Base-by-base conservation (phyloP, 1,140 invertebrate species). In the Bombus consobrinus region DNA sequence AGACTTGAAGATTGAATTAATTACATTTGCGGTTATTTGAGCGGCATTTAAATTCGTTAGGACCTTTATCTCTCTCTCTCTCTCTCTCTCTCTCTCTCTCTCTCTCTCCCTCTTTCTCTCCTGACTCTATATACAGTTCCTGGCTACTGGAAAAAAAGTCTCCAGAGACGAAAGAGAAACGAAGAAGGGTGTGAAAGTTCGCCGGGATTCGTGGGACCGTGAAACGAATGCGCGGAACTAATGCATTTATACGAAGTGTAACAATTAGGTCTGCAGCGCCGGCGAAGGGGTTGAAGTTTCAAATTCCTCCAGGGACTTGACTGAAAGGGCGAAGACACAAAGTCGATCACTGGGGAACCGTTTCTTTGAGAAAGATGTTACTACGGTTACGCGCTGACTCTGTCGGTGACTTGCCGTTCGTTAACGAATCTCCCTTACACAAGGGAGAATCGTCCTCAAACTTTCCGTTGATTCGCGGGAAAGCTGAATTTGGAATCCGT, bases 171-270 rank as follows among this genome's bases (percentile, higher is more conserved):
- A 22, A 82, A 82, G 88, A 84, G 77, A 34, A 77, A 83, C 75
- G 83, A 66, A 71, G 78, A 76, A 87, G 87, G 83, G 87, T 76
- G 81, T 71, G 71, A 79, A 91, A 91, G 76, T 92, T 90, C 85
- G 86, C 86, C 88, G 89, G 87, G 83, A 91, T 85, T 89, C 87
- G 88, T 43, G 80, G 85, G 85, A 92, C 90, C 93, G 93, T 93
- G 92, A 94, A 95, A 94, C 91, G 93, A 94, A 94, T 94, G 92
- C 94, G 84, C 87, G 81, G 75, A 79, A 88, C 92, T 94, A 94
- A 95, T 94, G 93, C 93, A 94, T 94, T 95, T 95, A 94, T 93
- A 95, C 93, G 93, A 94, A 94, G 94, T 94, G 94, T 93, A 92
- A 95, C 94, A 94, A 94, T 95, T 94, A 94, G 92, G 88, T 86